Conservation (phyloP, 2,888 invertebrate genomes). For the Cephus rjabovi region DNA sequence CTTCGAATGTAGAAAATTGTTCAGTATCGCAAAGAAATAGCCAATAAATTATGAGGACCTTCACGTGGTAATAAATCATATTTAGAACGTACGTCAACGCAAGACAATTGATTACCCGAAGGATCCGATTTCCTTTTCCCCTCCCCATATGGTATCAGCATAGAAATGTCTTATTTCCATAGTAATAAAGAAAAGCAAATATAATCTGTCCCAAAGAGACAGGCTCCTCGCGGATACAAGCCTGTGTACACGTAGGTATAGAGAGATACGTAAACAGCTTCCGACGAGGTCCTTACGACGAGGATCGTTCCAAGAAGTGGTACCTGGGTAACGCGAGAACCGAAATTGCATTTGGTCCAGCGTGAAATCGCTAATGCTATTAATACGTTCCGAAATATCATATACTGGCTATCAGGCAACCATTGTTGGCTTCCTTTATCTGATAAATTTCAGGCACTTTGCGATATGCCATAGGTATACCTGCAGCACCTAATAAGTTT, state of each 20-base stretch:
- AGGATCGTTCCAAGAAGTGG: not conserved
- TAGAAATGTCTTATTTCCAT: constrained; percentile 6
- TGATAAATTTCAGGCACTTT: too few species aligned
- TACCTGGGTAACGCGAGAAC: not conserved
- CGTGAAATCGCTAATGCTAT: constrained; percentile 20
- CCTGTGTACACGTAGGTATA: not conserved
- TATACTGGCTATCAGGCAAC: not conserved
- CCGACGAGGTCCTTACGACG: not conserved
- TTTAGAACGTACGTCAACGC: not conserved
- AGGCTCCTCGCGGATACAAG: not conserved
- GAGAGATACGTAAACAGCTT: not conserved
- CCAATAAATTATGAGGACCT: not conserved
- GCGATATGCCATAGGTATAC: too few species aligned
- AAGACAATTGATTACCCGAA: constrained; percentile 2
- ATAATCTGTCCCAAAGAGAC: constrained; percentile 1
- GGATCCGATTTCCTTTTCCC: not conserved
- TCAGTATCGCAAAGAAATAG: not conserved
- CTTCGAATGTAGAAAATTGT: not conserved
- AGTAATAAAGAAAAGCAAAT: constrained; percentile 3
- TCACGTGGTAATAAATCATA: not conserved
- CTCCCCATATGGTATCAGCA: not conserved
- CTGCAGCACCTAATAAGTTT: too few species aligned
- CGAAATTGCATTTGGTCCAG: constrained; percentile 8
- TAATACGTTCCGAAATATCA: constrained; percentile 4
- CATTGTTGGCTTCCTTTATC: not conserved